These are phyloP conservation scores for Epizoanthus ramosus DNA, from an alignment of 92 coral and sea anemone genomes.

Conservation along the genomic window DNA sequence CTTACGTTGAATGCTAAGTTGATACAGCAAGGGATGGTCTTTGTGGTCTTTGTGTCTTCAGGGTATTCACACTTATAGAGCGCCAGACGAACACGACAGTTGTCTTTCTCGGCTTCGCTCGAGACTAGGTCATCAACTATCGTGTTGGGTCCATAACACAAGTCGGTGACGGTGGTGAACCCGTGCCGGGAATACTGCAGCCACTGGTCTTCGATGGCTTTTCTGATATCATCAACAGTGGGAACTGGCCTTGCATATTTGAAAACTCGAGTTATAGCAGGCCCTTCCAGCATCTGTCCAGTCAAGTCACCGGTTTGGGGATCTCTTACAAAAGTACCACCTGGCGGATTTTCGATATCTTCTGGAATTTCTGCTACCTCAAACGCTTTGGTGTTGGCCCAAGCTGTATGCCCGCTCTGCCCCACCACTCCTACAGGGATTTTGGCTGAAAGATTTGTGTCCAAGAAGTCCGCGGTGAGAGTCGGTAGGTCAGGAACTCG, in stretches of 20 bases:
- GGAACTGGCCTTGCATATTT: slow-evolving; percentile 27
- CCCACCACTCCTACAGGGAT: slow-evolving; percentile 60
- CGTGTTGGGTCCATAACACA: slow-evolving; percentile 9
- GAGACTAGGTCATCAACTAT: not conserved
- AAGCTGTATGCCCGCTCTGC: slow-evolving; percentile 64
- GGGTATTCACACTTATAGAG: slow-evolving; percentile 7
- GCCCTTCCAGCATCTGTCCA: slow-evolving; percentile 57
- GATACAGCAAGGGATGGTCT: no score
- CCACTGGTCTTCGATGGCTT: slow-evolving; percentile 52
- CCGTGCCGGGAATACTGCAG: slow-evolving; percentile 53
- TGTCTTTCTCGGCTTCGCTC: not conserved
- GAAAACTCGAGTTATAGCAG: slow-evolving; percentile 7
- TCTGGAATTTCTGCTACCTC: slow-evolving; percentile 52
- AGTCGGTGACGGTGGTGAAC: slow-evolving; percentile 64
- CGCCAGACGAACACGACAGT: slow-evolving; percentile 60
- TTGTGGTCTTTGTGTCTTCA: no score
- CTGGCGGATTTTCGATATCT: slow-evolving; percentile 31
- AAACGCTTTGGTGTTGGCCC: slow-evolving; percentile 71
- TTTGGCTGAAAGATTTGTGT: slow-evolving; percentile 32
- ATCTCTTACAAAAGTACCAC: slow-evolving; percentile 49
- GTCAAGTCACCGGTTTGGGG: slow-evolving; percentile 51
- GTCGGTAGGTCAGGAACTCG: slow-evolving; percentile 52
- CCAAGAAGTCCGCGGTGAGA: slow-evolving; percentile 48
- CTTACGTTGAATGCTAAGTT: no score
- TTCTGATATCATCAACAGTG: not conserved